phyloP scores from a whole-genome alignment of 1,140 invertebrate genomes.

The Diachasmimorpha longicaudata region DNA sequence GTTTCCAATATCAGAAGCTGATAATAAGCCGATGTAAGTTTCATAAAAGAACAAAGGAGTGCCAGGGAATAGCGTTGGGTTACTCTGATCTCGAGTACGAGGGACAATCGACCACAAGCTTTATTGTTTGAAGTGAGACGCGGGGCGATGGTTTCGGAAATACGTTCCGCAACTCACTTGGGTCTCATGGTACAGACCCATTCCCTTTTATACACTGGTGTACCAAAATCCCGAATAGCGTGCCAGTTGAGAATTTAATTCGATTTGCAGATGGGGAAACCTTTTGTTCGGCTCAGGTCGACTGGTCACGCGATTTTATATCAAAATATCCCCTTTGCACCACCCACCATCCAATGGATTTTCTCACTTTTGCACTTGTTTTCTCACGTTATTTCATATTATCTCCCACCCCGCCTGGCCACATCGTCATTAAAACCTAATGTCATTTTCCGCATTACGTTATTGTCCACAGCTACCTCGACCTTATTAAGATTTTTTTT shows the following conservation, averaged over 20 bases:
- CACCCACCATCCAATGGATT: constrained; percentile 6
- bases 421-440: constrained; percentile 2
- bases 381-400: neutral
- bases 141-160: constrained; percentile 43
- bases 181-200: constrained; percentile 36
- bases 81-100: constrained; percentile 14
- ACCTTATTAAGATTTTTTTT: neutral
- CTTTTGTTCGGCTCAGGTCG: constrained; percentile 54
- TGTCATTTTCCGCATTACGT: neutral
- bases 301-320: constrained; percentile 52
- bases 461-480: neutral
- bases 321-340: constrained; percentile 28
- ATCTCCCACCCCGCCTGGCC: neutral
- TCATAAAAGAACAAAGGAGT: neutral
- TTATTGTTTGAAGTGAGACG: constrained; percentile 57
- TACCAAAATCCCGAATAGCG: constrained; percentile 49
- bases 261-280: constrained; percentile 60
- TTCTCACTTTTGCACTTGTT: neutral
- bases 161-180: constrained; percentile 60
- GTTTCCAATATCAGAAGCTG: neutral
- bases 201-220: constrained; percentile 52
- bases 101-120: constrained; percentile 18
- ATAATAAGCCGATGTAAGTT: neutral
- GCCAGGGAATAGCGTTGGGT: neutral
- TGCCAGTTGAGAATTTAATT: constrained; percentile 60